Conservation (phyloP, 2,113 vertebrate species). For the Triplophysa siluroides region DNA sequence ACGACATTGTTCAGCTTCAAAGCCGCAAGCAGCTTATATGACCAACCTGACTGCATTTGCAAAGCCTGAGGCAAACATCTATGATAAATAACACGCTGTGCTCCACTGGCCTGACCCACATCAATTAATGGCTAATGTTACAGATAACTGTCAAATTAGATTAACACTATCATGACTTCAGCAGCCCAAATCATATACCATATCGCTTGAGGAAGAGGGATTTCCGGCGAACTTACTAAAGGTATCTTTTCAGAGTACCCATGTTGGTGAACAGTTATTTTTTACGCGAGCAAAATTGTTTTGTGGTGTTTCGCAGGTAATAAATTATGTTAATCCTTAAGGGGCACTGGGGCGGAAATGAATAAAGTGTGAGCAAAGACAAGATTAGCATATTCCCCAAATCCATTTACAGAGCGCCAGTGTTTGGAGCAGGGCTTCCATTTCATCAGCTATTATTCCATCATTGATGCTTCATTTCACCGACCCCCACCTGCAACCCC, state of each 20-base stretch:
- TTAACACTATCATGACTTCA: slow-evolving; percentile 22
- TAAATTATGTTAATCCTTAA: slow-evolving; percentile 90
- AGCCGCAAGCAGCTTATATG: slow-evolving; percentile 33
- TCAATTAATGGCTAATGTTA: slow-evolving; percentile 32
- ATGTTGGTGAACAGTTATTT: slow-evolving; percentile 33
- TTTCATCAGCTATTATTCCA: slow-evolving; percentile 77
- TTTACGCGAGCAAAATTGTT: slow-evolving; percentile 75
- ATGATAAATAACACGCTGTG: slow-evolving; percentile 30
- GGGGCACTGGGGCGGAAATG: slow-evolving; percentile 89
- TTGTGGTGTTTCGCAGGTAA: slow-evolving; percentile 85
- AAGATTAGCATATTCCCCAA: slow-evolving; percentile 81
- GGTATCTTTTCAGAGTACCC: slow-evolving; percentile 19
- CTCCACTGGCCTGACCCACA: slow-evolving; percentile 8
- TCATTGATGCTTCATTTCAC: slow-evolving; percentile 80
- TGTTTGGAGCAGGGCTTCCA: slow-evolving; percentile 79
- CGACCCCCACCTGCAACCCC: slow-evolving; percentile 24
- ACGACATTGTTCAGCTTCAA: slow-evolving; percentile 19
- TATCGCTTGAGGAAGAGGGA: slow-evolving; percentile 14
- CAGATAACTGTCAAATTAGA: slow-evolving; percentile 44
- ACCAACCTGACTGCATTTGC: slow-evolving; percentile 17
- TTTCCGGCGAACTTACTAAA: slow-evolving; percentile 23
- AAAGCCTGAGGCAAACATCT: slow-evolving; percentile 40
- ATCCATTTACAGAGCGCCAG: slow-evolving; percentile 81
- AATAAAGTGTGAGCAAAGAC: slow-evolving; percentile 88
- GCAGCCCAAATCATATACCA: slow-evolving; percentile 24